Evolutionary conservation across 2,113 vertebrate genomes (phyloP), one percentile per base, ranked within the genome.

Genomic region (Genyomyrus donnyi): DNA sequence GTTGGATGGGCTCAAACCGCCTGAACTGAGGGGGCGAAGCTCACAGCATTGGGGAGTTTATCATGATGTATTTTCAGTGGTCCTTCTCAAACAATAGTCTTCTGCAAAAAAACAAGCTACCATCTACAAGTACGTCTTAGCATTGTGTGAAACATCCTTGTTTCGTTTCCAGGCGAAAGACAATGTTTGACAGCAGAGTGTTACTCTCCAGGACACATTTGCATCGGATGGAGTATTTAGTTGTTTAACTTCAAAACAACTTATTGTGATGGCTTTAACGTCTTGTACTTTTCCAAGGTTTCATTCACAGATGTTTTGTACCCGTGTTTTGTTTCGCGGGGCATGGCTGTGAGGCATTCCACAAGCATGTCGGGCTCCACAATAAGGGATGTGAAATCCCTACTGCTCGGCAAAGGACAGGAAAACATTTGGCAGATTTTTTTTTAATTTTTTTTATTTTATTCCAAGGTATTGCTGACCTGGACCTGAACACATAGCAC

Each of bases 41-140:
- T 52, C 11, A 66, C 19, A 70, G 53, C n/a, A 39, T 66, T 35
- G 70, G 52, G 53, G 46, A 56, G 10, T 42, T 85, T 24, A 46
- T 86, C 21, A 50, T 87, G 58, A 87, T 39, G 49, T 53, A 77
- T 62, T 39, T 42, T 70, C 56, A 13, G 9, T 70, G 56, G 80
- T 90, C 56, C 70, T 91, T 89, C 91, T 90, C 86, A 90, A 91
- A 93, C 87, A 46, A 90, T 85, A 17, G 90, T 90, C 83, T 89
- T 90, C 85, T 52, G n/a, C 90, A 89, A 90, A 85, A 90, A 35
- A 39, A 53, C 3, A 83, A 62, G 10, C 31, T 50, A 49, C 19
- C 35, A 39, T 45, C 19, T 74, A 50, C n/a, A 74, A 85, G 49
- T 46, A 39, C 24, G 39, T 87, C 21, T 48, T 45, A 90, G 84